Conservation (phyloP, 2,113 vertebrate species). For the Lanius collurio region DNA sequence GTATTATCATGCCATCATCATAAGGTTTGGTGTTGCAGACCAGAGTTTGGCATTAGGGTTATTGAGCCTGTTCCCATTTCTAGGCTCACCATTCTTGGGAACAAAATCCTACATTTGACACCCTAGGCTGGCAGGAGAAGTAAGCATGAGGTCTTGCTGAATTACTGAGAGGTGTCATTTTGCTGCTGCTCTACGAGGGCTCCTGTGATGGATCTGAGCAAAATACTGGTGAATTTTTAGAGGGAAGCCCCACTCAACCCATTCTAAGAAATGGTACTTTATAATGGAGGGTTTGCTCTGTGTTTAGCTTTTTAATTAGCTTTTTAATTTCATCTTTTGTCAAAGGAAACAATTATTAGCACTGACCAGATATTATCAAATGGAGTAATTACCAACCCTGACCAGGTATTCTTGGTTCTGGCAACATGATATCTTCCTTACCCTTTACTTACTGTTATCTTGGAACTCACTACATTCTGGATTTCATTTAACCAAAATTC, state of each 20-base stretch:
- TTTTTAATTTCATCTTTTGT: neutral
- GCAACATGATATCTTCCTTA: neutral
- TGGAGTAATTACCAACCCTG: neutral
- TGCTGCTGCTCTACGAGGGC: neutral
- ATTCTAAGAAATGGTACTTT: neutral
- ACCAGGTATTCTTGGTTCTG: neutral
- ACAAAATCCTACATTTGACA: neutral
- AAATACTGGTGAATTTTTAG: neutral
- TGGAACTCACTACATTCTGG: neutral
- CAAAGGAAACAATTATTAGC: neutral
- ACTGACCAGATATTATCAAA: neutral
- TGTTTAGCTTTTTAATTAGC: neutral
- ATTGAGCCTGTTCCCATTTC: neutral
- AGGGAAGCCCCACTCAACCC: neutral
- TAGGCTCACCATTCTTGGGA: neutral
- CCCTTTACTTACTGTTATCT: neutral
- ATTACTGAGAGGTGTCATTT: neutral
- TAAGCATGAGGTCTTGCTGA: neutral
- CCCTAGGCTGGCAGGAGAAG: neutral
- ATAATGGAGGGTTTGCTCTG: neutral
- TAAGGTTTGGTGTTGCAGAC: neutral
- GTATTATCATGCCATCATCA: accelerated
- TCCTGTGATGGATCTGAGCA: neutral
- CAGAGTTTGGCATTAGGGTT: neutral
- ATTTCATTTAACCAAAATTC: neutral